Evolutionary conservation across 2,888 invertebrate species (phyloP).

Genomic region (Ophion slaviceki): DNA sequence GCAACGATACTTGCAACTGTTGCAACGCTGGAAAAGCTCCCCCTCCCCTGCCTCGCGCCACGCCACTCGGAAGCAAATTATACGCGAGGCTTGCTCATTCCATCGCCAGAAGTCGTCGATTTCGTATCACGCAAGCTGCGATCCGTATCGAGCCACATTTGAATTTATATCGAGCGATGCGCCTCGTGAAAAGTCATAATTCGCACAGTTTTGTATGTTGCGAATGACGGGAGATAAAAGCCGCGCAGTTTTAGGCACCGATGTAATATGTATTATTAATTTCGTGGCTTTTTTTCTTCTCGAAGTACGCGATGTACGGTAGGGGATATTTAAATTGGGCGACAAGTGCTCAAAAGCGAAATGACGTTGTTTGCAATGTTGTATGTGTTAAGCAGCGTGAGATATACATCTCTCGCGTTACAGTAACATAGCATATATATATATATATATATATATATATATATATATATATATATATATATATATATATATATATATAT

Average conservation of each 20-base stretch:
- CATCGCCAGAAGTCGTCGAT: not conserved
- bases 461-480: not conserved
- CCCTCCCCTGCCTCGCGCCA: not conserved
- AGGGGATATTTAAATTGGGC: too few species aligned
- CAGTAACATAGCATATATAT: too few species aligned
- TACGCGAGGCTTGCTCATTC: not conserved
- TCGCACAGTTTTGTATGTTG: slow-evolving; percentile 15
- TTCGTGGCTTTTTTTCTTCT: too few species aligned
- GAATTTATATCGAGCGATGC: not conserved
- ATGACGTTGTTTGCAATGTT: too few species aligned
- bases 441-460: not conserved
- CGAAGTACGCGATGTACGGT: too few species aligned
- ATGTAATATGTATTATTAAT: too few species aligned
- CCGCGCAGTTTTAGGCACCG: too few species aligned
- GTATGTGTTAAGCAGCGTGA: too few species aligned
- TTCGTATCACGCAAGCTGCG: not conserved
- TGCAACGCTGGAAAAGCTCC: too few species aligned
- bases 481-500: not conserved
- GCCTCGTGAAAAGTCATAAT: not conserved
- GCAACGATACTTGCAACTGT: too few species aligned
- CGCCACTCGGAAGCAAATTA: not conserved
- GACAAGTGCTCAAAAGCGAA: too few species aligned
- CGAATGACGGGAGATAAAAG: slow-evolving; percentile 2
- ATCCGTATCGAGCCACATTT: not conserved
- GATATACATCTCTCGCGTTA: too few species aligned